Evolutionary conservation across 2,888 invertebrate genomes (phyloP), one percentile per base, ranked within the genome.

Genomic region (Rotaria magnacalcarata): DNA sequence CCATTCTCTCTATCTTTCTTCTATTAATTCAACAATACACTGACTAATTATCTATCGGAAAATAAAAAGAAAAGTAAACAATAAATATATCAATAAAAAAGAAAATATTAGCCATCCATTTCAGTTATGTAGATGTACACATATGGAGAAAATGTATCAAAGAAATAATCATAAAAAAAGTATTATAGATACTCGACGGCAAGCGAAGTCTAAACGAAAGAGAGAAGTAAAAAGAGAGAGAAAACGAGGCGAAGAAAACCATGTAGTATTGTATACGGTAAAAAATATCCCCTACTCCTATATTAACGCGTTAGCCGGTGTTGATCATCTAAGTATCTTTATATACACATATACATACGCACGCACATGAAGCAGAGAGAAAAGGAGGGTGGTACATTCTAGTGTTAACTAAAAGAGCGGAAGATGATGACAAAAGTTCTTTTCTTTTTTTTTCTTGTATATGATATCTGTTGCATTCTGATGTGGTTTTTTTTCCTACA

Each of bases 351-450:
- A 50, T 50, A 34, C 16, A 16, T 14, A 67, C 27, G 27, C 27
- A 67, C 67, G 24, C 34, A 41, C 27, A 16, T 67, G 67, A 67
- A 67, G 67, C 3, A 34, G 34, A 67, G 34, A 24, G 67, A 5
- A 34, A 41, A 34, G 67, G 14, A 67, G 67, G 27, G 34, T 67
- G 14, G 67, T n/a, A 67, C 67, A 34, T 14, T 34, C 27, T 27
- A 67, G 67, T 34, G 34, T 14, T 67, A 67, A 67, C 27, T 67
- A 34, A 67, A 34, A 54, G 27, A 67, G 67, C 67, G 27, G 67
- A 67, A 67, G 16, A 67, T 67, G 67, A 67, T 34, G 67, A 67
- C 27, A 27, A 67, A 67, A 67, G 67, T 67, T 67, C 34, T 27
- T 34, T 67, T 67, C 67, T 67, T 67, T 67, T 34, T 19, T 19